Conservation (phyloP, 2,113 vertebrate genomes). For the Sylvietta virens region DNA sequence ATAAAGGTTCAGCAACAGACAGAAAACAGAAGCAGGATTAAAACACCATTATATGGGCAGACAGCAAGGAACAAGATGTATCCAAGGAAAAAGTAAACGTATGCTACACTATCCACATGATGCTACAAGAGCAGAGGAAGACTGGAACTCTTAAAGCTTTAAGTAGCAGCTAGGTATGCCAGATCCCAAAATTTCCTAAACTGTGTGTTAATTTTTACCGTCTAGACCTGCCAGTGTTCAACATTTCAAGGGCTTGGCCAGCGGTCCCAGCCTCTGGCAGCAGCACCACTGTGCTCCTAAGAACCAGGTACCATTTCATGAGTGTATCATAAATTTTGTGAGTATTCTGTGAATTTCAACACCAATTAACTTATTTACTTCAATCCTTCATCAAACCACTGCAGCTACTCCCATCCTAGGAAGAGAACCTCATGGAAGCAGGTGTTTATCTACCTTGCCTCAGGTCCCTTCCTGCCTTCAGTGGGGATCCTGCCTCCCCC, state of each 20-base stretch:
- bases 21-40: slow-evolving; percentile 3
- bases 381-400: neutral
- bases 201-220: neutral
- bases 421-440: neutral
- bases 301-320: neutral
- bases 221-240: neutral
- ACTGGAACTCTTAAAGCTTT: neutral
- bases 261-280: neutral
- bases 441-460: neutral
- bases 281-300: fast-evolving
- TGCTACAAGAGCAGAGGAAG: neutral
- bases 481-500: neutral
- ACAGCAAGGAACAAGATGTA: neutral
- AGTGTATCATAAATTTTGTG: fast-evolving
- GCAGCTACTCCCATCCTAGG: neutral
- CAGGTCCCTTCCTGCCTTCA: neutral
- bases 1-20: neutral
- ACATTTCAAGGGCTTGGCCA: neutral
- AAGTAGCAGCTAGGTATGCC: neutral
- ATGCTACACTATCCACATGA: neutral
- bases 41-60: neutral
- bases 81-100: neutral
- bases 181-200: neutral
- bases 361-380: neutral
- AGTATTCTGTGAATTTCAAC: neutral